Evolutionary conservation across 2,888 invertebrate species (phyloP).

Genomic region (Himalopsyche tibetana): DNA sequence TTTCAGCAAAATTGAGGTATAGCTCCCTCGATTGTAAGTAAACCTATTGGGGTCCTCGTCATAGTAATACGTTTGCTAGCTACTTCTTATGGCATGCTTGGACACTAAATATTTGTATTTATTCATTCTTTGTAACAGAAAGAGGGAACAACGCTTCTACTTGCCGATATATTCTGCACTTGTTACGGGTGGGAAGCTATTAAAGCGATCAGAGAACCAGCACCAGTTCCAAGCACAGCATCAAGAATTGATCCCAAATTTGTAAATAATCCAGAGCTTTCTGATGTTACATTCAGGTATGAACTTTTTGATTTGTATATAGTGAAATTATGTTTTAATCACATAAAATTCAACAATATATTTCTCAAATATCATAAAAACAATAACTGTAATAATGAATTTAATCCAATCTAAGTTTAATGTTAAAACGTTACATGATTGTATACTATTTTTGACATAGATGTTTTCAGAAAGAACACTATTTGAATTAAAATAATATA

Average conservation of each 20-base stretch:
- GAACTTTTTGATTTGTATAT: not conserved
- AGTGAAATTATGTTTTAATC: no score
- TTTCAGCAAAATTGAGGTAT: no score
- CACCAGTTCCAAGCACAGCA: constrained; percentile 79
- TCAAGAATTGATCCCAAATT: constrained; percentile 94
- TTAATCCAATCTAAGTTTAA: no score
- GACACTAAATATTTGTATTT: not conserved
- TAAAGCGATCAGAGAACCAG: constrained; percentile 82
- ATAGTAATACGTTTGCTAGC: no score
- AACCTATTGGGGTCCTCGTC: no score
- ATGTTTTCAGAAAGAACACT: no score
- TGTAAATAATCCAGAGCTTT: constrained; percentile 94
- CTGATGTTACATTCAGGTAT: constrained; percentile 91
- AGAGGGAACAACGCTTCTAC: constrained; percentile 89
- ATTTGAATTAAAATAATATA: no score
- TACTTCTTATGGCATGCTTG: not conserved
- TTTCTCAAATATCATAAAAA: no score
- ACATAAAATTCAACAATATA: no score
- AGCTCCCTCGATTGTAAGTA: not conserved
- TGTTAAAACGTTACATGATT: no score
- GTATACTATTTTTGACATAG: no score
- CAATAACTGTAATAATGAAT: no score
- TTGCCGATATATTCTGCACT: constrained; percentile 93
- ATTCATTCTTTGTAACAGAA: constrained; percentile 76
- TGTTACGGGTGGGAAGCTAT: constrained; percentile 93